Evolutionary conservation across 2,888 invertebrate species (phyloP).

Genomic region (Tenodera sinensis): DNA sequence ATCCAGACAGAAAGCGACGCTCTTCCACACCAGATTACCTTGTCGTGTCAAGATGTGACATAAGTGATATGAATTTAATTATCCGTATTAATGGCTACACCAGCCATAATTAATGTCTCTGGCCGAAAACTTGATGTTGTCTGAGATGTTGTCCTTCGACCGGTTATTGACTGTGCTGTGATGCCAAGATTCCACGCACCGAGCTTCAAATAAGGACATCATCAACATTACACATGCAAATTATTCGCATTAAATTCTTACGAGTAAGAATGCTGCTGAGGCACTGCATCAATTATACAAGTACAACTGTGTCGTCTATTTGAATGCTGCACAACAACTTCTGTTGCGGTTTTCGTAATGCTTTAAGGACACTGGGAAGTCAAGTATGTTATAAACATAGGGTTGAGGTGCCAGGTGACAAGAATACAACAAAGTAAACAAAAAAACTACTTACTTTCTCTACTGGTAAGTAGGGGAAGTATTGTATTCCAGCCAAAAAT

Average conservation of each 20-base stretch:
- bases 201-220: neutral
- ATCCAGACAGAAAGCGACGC: neutral
- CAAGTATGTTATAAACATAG: too few species aligned
- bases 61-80: neutral
- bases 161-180: neutral
- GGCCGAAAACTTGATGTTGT: neutral
- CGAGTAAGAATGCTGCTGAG: neutral
- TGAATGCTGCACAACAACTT: too few species aligned
- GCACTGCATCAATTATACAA: too few species aligned
- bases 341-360: too few species aligned
- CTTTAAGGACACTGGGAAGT: too few species aligned
- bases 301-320: too few species aligned
- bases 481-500: too few species aligned
- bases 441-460: too few species aligned
- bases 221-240: neutral
- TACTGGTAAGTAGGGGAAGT: too few species aligned
- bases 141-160: neutral
- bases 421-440: too few species aligned
- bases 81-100: neutral
- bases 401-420: too few species aligned
- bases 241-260: neutral
- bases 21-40: neutral
- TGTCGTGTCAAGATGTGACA: neutral
- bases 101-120: neutral
- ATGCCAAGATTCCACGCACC: neutral